Base-by-base conservation (phyloP, 2,113 vertebrate species). In the Oriolus oriolus region DNA sequence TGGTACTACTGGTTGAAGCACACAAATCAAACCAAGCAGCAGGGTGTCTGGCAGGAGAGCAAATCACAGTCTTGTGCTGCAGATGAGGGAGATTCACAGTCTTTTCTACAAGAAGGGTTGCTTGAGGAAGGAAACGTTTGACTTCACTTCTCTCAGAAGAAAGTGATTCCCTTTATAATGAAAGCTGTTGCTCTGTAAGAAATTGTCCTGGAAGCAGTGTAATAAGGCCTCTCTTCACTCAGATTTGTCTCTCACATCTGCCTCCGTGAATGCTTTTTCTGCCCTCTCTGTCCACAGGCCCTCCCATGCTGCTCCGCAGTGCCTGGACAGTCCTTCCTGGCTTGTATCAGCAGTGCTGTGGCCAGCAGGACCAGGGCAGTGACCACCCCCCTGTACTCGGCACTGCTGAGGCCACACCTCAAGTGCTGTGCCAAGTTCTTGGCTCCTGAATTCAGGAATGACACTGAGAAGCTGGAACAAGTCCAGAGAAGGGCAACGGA, bases 261-360 rank as follows among this genome's bases (percentile, higher is more conserved):
- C 6, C 60, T 27, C 1, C 0, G 35, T 10, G 49, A 31, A 26
- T 2, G 2, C 33, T 54, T n/a, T 35, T 11, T 59, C 20, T 17
- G 56, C 13, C 7, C 18, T 23, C 27, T 4, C 49, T 3, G 69
- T 52, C 28, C 1, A 6, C 35, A 26, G 53, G 13, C 4, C 9
- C 28, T 47, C 9, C 42, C 0, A 1, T 1, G 12, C 28, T 17
- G 3, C 1, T 1, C 9, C 4, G 0, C 49, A 33, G 68, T 5
- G 27, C 26, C n/a, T 1, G 0, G 33, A 28, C 13, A 13, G 12
- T 9, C 23, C 27, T 14, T 33, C 23, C 52, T 7, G 52, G 44
- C 44, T 7, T 45, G 23, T 1, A 1, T 17, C 39, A 60, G 52
- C 45, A 23, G 0, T 16, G 11, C 13, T 30, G 60, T n/a, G 78